These are phyloP conservation scores for Uloborus diversus DNA, from an alignment of 1,140 invertebrate genomes.

Conservation along the genomic window DNA sequence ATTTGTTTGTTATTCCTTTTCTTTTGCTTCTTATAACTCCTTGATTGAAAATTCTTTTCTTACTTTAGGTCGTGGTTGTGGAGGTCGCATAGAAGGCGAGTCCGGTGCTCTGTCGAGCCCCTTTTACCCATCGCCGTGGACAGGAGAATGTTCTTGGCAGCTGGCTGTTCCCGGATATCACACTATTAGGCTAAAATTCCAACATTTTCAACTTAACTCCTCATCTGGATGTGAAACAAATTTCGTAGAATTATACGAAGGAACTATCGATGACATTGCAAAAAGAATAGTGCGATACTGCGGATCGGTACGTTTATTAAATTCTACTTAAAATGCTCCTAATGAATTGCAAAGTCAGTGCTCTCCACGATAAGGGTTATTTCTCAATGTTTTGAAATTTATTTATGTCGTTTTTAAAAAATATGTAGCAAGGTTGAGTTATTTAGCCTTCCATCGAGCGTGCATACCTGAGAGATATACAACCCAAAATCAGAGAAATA, in stretches of 20 bases:
- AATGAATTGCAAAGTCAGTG: too few relatives aligned
- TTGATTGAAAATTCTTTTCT: neutral
- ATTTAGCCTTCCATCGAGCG: too few relatives aligned
- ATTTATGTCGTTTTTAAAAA: neutral
- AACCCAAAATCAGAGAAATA: too few relatives aligned
- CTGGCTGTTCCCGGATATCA: slow-evolving; percentile 72
- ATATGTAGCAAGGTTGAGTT: neutral
- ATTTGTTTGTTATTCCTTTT: neutral
- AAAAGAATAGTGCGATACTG: slow-evolving; percentile 68
- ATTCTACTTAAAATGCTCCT: too few relatives aligned
- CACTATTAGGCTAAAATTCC: slow-evolving; percentile 61
- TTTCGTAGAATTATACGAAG: slow-evolving; percentile 71
- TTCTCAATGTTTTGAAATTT: neutral
- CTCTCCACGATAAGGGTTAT: too few relatives aligned
- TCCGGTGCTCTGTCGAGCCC: slow-evolving; percentile 80
- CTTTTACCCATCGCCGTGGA: slow-evolving; percentile 74
- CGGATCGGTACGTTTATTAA: slow-evolving; percentile 67
- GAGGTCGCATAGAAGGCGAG: slow-evolving; percentile 77
- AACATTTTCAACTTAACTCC: slow-evolving; percentile 73
- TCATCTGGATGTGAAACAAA: slow-evolving; percentile 71
- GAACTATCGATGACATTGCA: slow-evolving; percentile 62
- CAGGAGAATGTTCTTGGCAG: slow-evolving; percentile 75
- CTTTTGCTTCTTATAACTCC: neutral
- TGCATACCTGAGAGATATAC: too few relatives aligned
- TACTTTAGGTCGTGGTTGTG: slow-evolving; percentile 75